Evolutionary conservation across 2,797 vertebrate species (phyloP), one percentile per base, ranked within the genome.

Genomic region (Sebastes cheni): DNA sequence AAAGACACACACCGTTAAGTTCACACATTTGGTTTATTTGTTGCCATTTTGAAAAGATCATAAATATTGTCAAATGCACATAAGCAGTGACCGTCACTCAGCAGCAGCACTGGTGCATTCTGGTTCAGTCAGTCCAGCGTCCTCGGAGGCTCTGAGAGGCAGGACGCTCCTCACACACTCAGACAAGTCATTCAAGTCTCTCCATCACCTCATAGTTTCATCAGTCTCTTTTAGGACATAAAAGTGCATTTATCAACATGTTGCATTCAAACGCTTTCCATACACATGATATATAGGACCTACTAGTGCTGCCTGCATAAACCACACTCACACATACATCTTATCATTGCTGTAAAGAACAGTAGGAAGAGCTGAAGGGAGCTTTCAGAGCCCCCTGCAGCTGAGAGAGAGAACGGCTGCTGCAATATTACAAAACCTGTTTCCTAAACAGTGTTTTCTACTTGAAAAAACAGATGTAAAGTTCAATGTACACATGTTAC

Each of bases 11-110:
- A 72, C 27, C 16, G 7, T 82, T 22, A 67, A 87, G 59, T 91
- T 92, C 93, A 93, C 86, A 92, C 90, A 82, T 94, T 92, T 94
- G 89, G 88, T 95, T 96, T 95, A 95, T 95, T 95, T 92, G 67
- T 90, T 84, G 79, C 74, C 82, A 84, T 91, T 84, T 89, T 86
- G 74, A 93, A 94, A 93, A 88, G 78, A 86, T 87, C 80, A 90
- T 88, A 91, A 93, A 93, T 90, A 81, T 92, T 81, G 68, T 87
- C 82, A 89, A 86, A 93, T 88, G 90, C 92, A 93, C 90, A 93
- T 67, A 86, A 93, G 88, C 92, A 87, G 83, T 83, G 83, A 82
- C 64, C 77, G 86, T 90, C 85, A 80, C 59, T 90, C 79, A 87
- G 81, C 83, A 86, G 88, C 89, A 82, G 82, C 69, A 75, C 66